phyloP scores from a whole-genome alignment of 2,797 vertebrate genomes.

The Acanthiza pusilla region DNA sequence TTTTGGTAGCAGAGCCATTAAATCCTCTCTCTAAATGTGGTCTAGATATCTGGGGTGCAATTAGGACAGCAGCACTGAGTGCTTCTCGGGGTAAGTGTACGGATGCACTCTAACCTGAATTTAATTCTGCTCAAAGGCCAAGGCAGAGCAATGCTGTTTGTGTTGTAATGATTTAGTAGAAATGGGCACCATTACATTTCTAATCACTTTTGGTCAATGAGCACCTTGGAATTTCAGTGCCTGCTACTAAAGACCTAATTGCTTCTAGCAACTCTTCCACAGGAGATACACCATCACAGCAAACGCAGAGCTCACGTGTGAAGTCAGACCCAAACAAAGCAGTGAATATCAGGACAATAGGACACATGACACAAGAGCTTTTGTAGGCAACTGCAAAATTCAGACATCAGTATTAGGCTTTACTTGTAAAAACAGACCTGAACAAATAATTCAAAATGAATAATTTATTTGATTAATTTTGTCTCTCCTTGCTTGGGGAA shows the following conservation, averaged over 20 bases:
- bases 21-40: conserved; percentile 23
- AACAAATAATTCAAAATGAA: conserved; percentile 59
- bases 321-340: not conserved
- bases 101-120: conserved; percentile 43
- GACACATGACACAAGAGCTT: not conserved
- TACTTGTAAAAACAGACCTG: conserved; percentile 13
- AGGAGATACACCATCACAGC: not conserved
- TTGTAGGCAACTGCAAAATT: not conserved
- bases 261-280: conserved; percentile 17
- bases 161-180: conserved; percentile 17
- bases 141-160: not conserved
- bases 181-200: conserved; percentile 27
- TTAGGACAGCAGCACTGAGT: conserved; percentile 8
- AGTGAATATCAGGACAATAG: not conserved
- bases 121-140: conserved; percentile 28
- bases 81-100: not conserved
- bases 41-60: conserved; percentile 46
- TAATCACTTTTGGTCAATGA: conserved; percentile 38
- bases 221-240: not conserved
- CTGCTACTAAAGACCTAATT: not conserved
- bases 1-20: conserved; percentile 50
- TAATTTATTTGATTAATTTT: conserved; percentile 62
- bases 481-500: conserved; percentile 23
- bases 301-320: not conserved
- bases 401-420: not conserved